A percentile compares a stretch with the other conserved stretches of the same genome.
Conservation (phyloP, 1,140 invertebrate species). For the Brachionus rubens region DNA sequence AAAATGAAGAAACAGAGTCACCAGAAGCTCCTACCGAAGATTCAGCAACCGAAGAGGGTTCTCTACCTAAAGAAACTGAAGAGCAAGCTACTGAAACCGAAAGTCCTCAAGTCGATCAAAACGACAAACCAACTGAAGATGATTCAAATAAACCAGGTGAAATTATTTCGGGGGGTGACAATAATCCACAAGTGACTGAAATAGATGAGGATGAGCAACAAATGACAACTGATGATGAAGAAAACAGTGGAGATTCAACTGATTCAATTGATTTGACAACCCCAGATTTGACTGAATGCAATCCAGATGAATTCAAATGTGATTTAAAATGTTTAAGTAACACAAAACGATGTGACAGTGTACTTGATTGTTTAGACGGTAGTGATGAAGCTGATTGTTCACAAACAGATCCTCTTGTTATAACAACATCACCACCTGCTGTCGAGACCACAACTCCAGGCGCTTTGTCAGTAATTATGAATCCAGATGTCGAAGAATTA, state of each 20-base stretch:
- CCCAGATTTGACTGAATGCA: background rate
- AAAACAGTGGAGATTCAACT: slow-evolving; percentile 1
- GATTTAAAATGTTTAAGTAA: slow-evolving; percentile 4
- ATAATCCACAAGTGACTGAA: background rate
- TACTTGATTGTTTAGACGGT: background rate
- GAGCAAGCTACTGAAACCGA: background rate
- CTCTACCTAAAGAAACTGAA: too few relatives aligned
- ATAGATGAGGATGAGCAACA: background rate
- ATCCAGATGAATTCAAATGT: slow-evolving; percentile 9
- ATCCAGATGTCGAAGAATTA: background rate
- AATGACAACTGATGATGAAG: slow-evolving; percentile 13
- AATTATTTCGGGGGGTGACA: too few relatives aligned
- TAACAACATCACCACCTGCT: background rate
- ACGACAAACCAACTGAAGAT: background rate
- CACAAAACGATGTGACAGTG: background rate
- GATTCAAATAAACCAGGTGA: background rate
- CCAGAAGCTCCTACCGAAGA: background rate
- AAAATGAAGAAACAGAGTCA: too few relatives aligned
- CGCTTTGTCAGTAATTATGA: background rate
- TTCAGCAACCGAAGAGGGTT: background rate
- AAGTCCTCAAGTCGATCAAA: background rate
- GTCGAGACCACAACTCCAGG: background rate
- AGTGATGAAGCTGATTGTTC: slow-evolving; percentile 23
- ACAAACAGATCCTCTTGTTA: too few relatives aligned
- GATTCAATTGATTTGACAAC: background rate